Percentiles rank a stretch among this genome's conserved stretches.
phyloP scores from a whole-genome alignment of 2,888 invertebrate species.

The Tipula lateralis region DNA sequence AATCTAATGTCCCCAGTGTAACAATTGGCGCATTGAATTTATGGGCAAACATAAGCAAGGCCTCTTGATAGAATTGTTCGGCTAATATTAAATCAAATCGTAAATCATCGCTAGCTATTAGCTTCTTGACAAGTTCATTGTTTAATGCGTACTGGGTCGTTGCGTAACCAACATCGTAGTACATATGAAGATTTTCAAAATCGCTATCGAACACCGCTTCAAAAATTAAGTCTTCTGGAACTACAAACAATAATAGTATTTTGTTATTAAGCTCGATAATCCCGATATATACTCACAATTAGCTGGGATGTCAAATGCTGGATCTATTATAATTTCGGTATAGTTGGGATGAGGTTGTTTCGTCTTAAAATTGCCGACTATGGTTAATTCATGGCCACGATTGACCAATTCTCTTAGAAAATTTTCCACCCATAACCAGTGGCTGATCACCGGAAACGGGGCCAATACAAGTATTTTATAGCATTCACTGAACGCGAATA shows the following conservation, averaged over 20 bases:
- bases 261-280: background rate
- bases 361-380: slow-evolving; percentile 36
- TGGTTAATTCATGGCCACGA: slow-evolving; percentile 50
- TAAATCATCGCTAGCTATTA: slow-evolving; percentile 44
- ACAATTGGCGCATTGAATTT: slow-evolving; percentile 49
- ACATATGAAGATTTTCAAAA: slow-evolving; percentile 6
- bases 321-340: slow-evolving; percentile 45
- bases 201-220: background rate
- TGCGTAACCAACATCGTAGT: background rate
- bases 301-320: slow-evolving; percentile 44
- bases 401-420: slow-evolving; percentile 43
- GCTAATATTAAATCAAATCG: slow-evolving; percentile 49
- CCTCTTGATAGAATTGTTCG: slow-evolving; percentile 50
- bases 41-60: slow-evolving; percentile 48
- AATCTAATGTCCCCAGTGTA: slow-evolving; percentile 48
- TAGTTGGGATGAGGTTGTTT: slow-evolving; percentile 38
- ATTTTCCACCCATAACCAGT: slow-evolving; percentile 49
- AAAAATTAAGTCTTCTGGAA: slow-evolving; percentile 15
- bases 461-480: slow-evolving; percentile 46
- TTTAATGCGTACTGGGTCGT: background rate
- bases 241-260: background rate
- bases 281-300: slow-evolving; percentile 39
- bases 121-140: slow-evolving; percentile 38
- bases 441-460: slow-evolving; percentile 48
- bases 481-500: background rate